These are phyloP conservation scores for Microcaecilia unicolor DNA, from an alignment of 2,797 vertebrate genomes.

Conservation along the genomic window DNA sequence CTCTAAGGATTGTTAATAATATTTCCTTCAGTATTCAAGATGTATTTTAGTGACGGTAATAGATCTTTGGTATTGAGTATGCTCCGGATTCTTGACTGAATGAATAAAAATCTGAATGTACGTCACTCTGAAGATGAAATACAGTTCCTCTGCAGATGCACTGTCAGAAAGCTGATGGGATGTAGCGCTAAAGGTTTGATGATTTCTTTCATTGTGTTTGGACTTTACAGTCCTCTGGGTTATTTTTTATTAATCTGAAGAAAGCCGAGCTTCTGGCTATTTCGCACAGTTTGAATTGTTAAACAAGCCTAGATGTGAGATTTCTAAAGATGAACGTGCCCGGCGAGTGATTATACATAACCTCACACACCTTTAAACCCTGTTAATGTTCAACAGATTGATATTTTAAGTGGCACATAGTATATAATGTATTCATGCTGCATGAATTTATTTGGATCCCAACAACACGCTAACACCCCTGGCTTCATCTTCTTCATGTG, in stretches of 20 bases:
- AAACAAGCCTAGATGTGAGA: slow-evolving; percentile 26
- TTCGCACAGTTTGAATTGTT: slow-evolving; percentile 39
- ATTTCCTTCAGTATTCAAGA: slow-evolving; percentile 28
- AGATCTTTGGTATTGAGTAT: slow-evolving; percentile 11
- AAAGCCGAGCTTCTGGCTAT: slow-evolving; percentile 46
- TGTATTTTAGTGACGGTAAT: slow-evolving; percentile 13
- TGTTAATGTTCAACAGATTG: slow-evolving; percentile 8
- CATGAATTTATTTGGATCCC: not conserved
- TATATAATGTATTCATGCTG: not conserved
- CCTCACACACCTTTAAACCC: slow-evolving; percentile 3
- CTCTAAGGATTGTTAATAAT: no score
- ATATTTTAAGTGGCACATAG: not conserved
- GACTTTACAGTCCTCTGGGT: slow-evolving; percentile 39
- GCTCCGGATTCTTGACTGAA: slow-evolving; percentile 21
- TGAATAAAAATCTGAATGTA: slow-evolving; percentile 28
- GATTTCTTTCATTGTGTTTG: slow-evolving; percentile 34
- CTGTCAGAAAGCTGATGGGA: slow-evolving; percentile 41
- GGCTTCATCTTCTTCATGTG: no score
- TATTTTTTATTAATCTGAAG: slow-evolving; percentile 52
- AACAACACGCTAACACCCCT: no score
- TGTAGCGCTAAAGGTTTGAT: slow-evolving; percentile 23
- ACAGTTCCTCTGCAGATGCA: slow-evolving; percentile 29
- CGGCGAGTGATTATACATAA: slow-evolving; percentile 14
- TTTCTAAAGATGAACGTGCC: slow-evolving; percentile 20
- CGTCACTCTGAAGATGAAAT: slow-evolving; percentile 50